Evolutionary conservation across 2,888 invertebrate genomes (phyloP), one percentile per base, ranked within the genome.

Genomic region (Creontiades dilutus): DNA sequence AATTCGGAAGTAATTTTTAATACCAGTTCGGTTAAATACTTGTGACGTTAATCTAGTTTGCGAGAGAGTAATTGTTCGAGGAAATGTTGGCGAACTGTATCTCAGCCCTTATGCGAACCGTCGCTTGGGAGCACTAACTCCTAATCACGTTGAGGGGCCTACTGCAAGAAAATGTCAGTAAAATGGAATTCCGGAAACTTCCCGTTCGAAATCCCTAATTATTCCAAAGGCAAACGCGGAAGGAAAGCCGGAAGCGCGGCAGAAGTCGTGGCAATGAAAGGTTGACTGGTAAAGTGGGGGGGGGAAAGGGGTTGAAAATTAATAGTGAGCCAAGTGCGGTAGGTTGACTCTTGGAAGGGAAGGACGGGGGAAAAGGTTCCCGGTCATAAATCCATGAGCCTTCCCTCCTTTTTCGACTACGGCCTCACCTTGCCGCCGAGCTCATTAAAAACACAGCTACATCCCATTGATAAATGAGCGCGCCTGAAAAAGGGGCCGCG

Each of bases 371-470:
- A 85, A 85, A 85, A 28, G 85, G 23, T 85, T 47, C 57, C 37
- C n/a, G 61, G 85, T 61, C 85, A 85, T 85, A 85, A 85, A 85
- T 85, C 85, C 85, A 55, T 46, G 55, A 84, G 52, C 4, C 13
- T 14, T 12, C 16, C 28, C 80, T 75, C 37, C 37, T 37, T 37
- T 37, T 37, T 37, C 37, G 37, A 37, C 28, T 27, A 4, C 16
- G 85, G 14, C 57, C 61, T 5, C 57, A 52, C 57, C 57, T 23
- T 14, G 19, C 52, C 47, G 48, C 82, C 61, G 19, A 61, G 88
- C 88, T 88, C 88, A 88, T 88, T 88, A 88, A 88, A 88, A 88
- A 88, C 88, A 88, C 78, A 78, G 88, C 88, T 78, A 88, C 88
- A 88, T 76, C 88, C 88, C 88, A 88, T 88, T 88, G 88, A 88